These are phyloP conservation scores for Rhombomys opimus DNA, from an alignment of 2,113 vertebrate species.

Conservation along the genomic window DNA sequence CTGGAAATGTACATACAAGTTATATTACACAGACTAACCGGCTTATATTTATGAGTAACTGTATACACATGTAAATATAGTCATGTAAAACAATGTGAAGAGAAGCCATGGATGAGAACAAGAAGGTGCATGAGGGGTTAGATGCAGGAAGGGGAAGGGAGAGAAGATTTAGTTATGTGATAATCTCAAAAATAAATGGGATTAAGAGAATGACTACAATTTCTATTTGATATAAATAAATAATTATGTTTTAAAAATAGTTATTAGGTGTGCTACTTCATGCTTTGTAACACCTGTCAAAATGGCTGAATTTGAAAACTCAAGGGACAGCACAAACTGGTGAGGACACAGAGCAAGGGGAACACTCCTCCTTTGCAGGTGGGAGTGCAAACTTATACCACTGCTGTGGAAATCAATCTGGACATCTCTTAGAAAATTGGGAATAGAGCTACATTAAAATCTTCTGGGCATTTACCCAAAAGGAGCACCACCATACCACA, in stretches of 20 bases:
- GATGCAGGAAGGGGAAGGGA: background rate
- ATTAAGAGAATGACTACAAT: background rate
- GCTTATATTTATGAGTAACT: background rate
- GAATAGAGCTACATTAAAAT: too few species aligned
- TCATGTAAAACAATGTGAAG: background rate
- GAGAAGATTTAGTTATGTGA: background rate
- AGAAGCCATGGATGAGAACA: background rate
- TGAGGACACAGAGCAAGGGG: too few species aligned
- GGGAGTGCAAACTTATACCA: too few species aligned
- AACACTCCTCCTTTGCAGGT: too few species aligned
- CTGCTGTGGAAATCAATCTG: too few species aligned
- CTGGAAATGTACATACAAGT: background rate
- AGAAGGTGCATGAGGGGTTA: background rate
- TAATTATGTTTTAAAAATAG: background rate
- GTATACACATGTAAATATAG: background rate
- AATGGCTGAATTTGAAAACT: too few species aligned
- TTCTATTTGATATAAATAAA: background rate
- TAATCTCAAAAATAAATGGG: background rate
- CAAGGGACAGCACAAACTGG: too few species aligned
- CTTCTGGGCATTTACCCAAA: too few species aligned
- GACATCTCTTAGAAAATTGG: too few species aligned
- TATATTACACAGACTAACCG: background rate
- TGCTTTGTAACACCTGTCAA: too few species aligned
- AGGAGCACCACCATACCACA: too few species aligned
- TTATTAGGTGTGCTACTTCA: background rate